A percentile compares a stretch with the other conserved stretches of the same genome.
Evolutionary conservation across 2,113 vertebrate species (phyloP).

Genomic region (Indicator indicator): DNA sequence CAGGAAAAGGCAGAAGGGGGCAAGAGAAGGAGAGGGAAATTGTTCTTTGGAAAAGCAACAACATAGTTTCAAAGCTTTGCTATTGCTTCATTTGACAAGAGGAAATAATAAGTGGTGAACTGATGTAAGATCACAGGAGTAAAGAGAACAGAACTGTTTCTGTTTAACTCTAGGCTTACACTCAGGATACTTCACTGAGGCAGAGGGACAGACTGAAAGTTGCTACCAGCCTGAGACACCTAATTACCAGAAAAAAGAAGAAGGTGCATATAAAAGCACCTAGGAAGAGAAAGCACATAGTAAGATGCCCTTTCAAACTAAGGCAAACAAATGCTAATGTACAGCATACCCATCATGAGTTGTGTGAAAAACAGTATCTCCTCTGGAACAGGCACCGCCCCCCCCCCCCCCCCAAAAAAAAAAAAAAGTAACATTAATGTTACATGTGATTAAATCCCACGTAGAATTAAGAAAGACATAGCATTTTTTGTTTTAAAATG

Average conservation of each 20-base stretch:
- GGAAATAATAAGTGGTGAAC: not conserved
- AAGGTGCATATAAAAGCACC: not conserved
- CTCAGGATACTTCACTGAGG: not conserved
- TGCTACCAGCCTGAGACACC: not conserved
- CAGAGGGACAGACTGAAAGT: not conserved
- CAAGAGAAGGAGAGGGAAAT: not conserved
- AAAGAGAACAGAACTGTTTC: not conserved
- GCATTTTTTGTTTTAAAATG: not conserved
- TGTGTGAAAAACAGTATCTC: not conserved
- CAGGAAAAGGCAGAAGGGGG: not conserved
- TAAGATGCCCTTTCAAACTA: not conserved
- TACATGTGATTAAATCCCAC: not conserved
- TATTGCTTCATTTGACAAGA: constrained; percentile 40
- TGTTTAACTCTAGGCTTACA: not conserved
- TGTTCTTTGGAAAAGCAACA: constrained; percentile 16
- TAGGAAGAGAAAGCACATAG: not conserved
- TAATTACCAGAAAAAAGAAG: not conserved
- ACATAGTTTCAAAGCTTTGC: constrained; percentile 32
- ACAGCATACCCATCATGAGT: not conserved
- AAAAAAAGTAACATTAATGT: not conserved
- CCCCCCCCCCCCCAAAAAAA: too few relatives aligned
- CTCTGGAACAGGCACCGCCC: not conserved
- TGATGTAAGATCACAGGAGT: not conserved
- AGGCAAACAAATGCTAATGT: not conserved
- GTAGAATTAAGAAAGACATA: not conserved